Evolutionary conservation across 1,140 invertebrate genomes (phyloP), one percentile per base, ranked within the genome.

Genomic region (Drosophila albomicans): DNA sequence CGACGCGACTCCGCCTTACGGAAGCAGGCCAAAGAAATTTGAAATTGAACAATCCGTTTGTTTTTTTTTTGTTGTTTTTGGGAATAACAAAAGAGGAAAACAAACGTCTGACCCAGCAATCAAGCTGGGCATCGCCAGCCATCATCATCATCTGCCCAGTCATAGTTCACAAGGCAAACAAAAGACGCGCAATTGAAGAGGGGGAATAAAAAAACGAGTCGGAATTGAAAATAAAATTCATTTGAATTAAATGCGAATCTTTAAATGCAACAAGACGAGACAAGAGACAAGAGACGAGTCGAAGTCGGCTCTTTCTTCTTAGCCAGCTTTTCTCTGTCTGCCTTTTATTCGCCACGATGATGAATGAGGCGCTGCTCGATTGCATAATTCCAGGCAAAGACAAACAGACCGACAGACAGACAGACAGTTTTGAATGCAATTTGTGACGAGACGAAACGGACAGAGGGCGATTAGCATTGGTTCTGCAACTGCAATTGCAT

Each of bases 221-320:
- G 73, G 72, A 76, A 74, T 81, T 71, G 69, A 67, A 77, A 72
- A 66, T 77, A 67, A 89, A 79, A 89, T 85, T 89, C 78, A 89
- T 82, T 81, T 85, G 81, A 90, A 90, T 89, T 85, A 85, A 89
- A 89, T 89, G 86, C 81, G 85, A 89, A 89, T 84, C 78, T 71
- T 62, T 57, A 62, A 68, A 48, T 65, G 62, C 62, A 65, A 30
- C 3, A 43, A n/a, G 8, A 57, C 8, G 5, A 63, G 38, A 77
- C 67, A 15, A 52, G 58, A 51, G 48, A 11, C 45, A 16, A 61
- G n/a, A 25, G 35, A 46, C n/a, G 20, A 45, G 49, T 10, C 38
- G 8, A 20, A 15, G 1, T 35, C 41, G 41, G 7, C 11, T 48
- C 35, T 52, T 35, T 30, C 58, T 16, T 52, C 41, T 30, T 43